These are phyloP conservation scores for Gymnoscopelus microlampas DNA, from an alignment of 2,797 vertebrate species.

Conservation along the genomic window DNA sequence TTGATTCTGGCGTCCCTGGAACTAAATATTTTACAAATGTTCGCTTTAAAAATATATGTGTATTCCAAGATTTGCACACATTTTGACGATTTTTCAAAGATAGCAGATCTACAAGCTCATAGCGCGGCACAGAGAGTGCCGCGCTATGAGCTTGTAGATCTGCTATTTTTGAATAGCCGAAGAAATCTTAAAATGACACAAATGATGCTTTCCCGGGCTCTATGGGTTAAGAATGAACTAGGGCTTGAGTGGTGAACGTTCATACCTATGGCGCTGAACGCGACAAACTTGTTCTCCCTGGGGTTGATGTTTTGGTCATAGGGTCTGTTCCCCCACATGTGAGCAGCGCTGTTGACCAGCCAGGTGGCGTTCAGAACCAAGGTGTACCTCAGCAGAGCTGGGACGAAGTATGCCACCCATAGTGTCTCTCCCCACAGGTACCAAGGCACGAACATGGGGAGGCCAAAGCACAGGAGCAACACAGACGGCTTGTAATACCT, in stretches of 20 bases:
- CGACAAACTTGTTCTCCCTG: constrained; percentile 91
- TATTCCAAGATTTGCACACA: too few relatives aligned
- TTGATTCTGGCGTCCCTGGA: too few relatives aligned
- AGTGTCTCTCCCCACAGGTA: constrained; percentile 91
- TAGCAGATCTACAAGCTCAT: too few relatives aligned
- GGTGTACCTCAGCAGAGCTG: constrained; percentile 88
- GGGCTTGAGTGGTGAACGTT: not conserved
- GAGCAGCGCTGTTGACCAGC: constrained; percentile 97
- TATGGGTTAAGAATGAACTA: too few relatives aligned
- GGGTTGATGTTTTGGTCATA: constrained; percentile 92
- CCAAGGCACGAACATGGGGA: constrained; percentile 90
- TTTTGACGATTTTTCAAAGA: too few relatives aligned
- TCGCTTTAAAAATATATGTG: too few relatives aligned
- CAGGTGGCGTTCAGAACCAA: constrained; percentile 91
- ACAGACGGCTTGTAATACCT: constrained; percentile 91
- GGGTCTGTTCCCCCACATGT: constrained; percentile 94
- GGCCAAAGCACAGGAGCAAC: constrained; percentile 89
- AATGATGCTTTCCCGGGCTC: too few relatives aligned
- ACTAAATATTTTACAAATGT: too few relatives aligned
- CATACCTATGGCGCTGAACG: constrained; percentile 91
- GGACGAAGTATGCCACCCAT: constrained; percentile 85
- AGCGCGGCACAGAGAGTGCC: too few relatives aligned
- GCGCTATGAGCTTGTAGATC: too few relatives aligned
- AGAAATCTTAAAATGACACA: too few relatives aligned
- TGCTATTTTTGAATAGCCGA: too few relatives aligned